phyloP scores from a whole-genome alignment of 2,113 vertebrate genomes.

The Solea solea region DNA sequence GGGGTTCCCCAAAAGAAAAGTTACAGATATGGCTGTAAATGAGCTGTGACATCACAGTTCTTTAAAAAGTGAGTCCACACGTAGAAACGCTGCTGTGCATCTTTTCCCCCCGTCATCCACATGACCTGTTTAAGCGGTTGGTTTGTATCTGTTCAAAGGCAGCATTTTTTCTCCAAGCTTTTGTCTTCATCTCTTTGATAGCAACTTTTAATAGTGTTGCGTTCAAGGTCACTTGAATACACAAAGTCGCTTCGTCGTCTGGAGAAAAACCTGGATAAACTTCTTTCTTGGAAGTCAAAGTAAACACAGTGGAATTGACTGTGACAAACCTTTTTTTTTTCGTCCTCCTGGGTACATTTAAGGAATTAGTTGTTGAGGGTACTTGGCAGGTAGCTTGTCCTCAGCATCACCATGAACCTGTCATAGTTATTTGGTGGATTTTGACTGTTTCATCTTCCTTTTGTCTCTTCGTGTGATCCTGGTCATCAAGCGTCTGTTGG shows the following conservation, averaged over 20 bases:
- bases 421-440: background rate
- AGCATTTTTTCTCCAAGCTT: no score
- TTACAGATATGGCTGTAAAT: no score
- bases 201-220: background rate
- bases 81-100: no score
- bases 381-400: background rate
- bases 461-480: background rate
- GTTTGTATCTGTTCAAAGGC: no score
- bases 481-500: background rate
- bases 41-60: no score
- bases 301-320: background rate
- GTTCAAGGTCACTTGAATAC: constrained; percentile 1
- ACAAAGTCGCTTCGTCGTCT: no score
- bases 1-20: no score
- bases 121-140: no score
- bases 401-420: background rate
- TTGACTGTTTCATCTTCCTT: background rate
- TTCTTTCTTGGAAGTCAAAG: background rate
- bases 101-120: no score
- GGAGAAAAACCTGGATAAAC: background rate
- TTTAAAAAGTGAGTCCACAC: no score
- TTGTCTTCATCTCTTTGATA: no score
- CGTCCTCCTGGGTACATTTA: no score
- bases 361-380: background rate
- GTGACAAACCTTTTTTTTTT: background rate